phyloP scores from a whole-genome alignment of 2,888 invertebrate species.

The Lepidocyrtinus sp. region DNA sequence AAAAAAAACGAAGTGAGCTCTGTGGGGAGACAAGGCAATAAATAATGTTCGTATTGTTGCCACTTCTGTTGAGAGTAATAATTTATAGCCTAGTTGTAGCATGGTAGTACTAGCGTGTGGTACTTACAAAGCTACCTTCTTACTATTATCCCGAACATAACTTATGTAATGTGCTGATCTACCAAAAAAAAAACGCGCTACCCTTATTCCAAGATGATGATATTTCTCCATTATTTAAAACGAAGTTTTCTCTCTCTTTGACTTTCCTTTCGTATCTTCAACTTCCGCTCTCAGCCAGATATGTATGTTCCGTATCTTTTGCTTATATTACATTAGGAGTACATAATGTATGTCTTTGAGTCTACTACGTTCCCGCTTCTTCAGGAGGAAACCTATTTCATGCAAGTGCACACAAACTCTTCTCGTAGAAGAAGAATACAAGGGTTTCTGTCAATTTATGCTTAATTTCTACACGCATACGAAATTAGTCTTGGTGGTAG shows the following conservation, averaged over 20 bases:
- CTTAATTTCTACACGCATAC: too few species aligned
- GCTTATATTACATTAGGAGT: neutral
- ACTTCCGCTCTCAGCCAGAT: conserved; percentile 5
- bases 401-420: conserved; percentile 27
- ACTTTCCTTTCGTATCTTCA: neutral
- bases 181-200: too few species aligned
- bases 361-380: too few species aligned
- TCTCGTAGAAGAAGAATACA: too few species aligned
- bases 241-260: conserved; percentile 21
- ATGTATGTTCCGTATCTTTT: too few species aligned
- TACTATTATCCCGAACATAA: too few species aligned
- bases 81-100: conserved; percentile 47
- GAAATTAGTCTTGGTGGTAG: too few species aligned
- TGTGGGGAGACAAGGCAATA: conserved; percentile 56
- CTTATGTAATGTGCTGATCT: too few species aligned
- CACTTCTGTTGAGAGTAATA: conserved; percentile 55
- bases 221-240: conserved; percentile 19
- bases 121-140: too few species aligned
- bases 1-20: conserved; percentile 33
- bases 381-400: conserved; percentile 23
- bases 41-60: conserved; percentile 57
- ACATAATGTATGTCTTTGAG: too few species aligned
- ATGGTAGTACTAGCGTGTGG: too few species aligned
- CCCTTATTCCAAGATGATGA: neutral
- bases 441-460: conserved; percentile 22